phyloP scores from a whole-genome alignment of 1,140 invertebrate genomes.

The Papilio glaucus region DNA sequence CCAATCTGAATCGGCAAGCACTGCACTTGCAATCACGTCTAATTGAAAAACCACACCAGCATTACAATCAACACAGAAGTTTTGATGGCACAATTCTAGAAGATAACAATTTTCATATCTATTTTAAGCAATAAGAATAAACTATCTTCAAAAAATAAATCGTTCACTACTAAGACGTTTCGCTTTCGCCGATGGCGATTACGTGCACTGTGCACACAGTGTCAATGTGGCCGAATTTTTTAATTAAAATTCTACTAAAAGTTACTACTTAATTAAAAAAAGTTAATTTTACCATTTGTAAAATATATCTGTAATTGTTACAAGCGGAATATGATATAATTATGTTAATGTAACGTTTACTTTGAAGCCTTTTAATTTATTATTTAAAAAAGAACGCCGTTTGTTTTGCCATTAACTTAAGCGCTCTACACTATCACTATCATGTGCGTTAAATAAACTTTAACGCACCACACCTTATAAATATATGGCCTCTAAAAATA shows the following conservation, averaged over 20 bases:
- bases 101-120: slow-evolving; percentile 70
- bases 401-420: too few relatives aligned
- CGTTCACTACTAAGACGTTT: slow-evolving; percentile 61
- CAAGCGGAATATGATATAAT: too few relatives aligned
- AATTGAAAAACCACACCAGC: slow-evolving; percentile 64
- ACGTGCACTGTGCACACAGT: slow-evolving; percentile 44
- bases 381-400: too few relatives aligned
- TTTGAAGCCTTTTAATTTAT: too few relatives aligned
- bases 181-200: slow-evolving; percentile 67
- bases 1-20: slow-evolving; percentile 61
- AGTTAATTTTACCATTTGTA: too few relatives aligned
- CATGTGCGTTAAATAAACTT: too few relatives aligned
- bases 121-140: slow-evolving; percentile 59
- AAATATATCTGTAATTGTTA: not conserved
- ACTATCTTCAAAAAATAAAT: slow-evolving; percentile 56
- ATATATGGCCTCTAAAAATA: too few relatives aligned
- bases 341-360: too few relatives aligned
- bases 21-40: slow-evolving; percentile 67
- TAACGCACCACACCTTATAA: too few relatives aligned
- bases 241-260: slow-evolving; percentile 10
- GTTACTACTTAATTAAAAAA: too few relatives aligned
- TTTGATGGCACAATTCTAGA: slow-evolving; percentile 63
- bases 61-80: slow-evolving; percentile 65
- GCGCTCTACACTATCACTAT: too few relatives aligned
- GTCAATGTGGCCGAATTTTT: slow-evolving; percentile 26